Conservation (phyloP, 2,797 vertebrate species). For the Epinephelus awoara region DNA sequence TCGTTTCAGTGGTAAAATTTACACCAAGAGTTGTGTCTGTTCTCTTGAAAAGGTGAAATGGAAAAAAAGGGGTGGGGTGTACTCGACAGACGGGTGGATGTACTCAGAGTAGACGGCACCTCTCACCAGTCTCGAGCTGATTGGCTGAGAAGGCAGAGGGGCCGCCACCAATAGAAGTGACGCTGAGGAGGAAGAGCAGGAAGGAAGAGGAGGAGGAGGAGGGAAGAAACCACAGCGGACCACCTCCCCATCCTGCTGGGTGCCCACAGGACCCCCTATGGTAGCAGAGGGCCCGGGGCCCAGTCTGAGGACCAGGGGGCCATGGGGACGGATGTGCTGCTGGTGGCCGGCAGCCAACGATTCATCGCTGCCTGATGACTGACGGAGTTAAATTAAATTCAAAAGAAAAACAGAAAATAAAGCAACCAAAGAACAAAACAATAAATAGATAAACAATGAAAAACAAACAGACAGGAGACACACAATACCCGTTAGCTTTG, state of each 20-base stretch:
- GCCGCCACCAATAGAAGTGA: constrained; percentile 80
- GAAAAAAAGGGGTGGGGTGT: constrained; percentile 12
- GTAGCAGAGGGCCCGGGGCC: constrained; percentile 77
- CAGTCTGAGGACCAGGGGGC: constrained; percentile 76
- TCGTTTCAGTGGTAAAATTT: background rate
- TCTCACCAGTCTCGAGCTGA: constrained; percentile 89
- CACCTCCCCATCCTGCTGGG: constrained; percentile 79
- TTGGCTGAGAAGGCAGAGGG: constrained; percentile 84
- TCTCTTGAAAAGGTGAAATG: constrained; percentile 36
- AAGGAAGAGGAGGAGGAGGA: constrained; percentile 76
- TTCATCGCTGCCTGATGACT: constrained; percentile 87
- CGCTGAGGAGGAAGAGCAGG: constrained; percentile 78
- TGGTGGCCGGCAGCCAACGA: constrained; percentile 69
- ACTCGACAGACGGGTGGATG: constrained; percentile 60
- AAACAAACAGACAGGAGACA: constrained; percentile 59
- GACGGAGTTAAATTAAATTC: constrained; percentile 62
- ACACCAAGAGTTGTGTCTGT: constrained; percentile 46
- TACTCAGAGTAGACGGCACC: constrained; percentile 76
- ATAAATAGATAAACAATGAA: constrained; percentile 30
- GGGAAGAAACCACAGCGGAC: constrained; percentile 81
- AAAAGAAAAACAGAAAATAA: constrained; percentile 39
- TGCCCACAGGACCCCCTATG: constrained; percentile 72
- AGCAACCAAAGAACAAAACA: constrained; percentile 37
- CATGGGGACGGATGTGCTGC: constrained; percentile 63
- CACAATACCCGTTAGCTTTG: constrained; percentile 58